phyloP scores from a whole-genome alignment of 2,797 vertebrate genomes.

The Amniataba percoides region DNA sequence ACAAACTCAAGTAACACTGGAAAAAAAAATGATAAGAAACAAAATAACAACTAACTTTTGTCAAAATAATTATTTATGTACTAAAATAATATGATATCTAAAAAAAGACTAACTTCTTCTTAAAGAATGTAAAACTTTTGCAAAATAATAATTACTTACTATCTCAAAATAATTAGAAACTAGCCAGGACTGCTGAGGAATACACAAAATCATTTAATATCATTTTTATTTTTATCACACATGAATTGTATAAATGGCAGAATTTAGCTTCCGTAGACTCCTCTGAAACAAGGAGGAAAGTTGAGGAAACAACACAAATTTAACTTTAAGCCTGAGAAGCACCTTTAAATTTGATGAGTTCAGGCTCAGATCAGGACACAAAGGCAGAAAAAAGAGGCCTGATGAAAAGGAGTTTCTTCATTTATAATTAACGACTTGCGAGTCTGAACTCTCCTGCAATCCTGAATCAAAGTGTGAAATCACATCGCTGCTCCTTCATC shows the following conservation, averaged over 20 bases:
- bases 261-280: not conserved
- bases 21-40: no score
- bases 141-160: no score
- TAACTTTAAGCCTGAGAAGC: no score
- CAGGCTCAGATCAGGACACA: not conserved
- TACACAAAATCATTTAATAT: no score
- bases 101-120: no score
- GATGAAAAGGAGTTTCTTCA: constrained; percentile 20
- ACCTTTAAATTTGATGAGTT: not conserved
- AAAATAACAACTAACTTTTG: no score
- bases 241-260: not conserved
- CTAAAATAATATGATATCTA: no score
- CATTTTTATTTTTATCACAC: not conserved
- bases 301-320: not conserved
- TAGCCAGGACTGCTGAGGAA: no score
- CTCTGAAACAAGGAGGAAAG: not conserved
- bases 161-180: no score
- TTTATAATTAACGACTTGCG: constrained; percentile 33
- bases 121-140: no score
- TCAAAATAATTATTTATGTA: no score
- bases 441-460: constrained; percentile 21
- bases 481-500: not conserved
- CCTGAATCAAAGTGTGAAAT: constrained; percentile 37
- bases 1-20: no score
- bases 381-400: not conserved